phyloP scores from a whole-genome alignment of 2,888 invertebrate genomes.

The Spodoptera exigua region DNA sequence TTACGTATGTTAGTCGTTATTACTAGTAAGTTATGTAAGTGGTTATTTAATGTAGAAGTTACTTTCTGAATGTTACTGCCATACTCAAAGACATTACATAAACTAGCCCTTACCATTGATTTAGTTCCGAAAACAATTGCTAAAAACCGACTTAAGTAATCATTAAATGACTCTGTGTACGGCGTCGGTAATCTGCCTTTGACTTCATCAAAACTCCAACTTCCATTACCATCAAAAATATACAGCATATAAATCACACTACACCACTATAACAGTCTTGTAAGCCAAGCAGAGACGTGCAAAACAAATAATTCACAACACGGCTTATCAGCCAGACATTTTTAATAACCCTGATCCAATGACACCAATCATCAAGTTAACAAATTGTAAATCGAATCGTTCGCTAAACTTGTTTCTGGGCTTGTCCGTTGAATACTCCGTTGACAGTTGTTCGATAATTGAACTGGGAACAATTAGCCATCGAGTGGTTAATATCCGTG shows the following conservation, averaged over 20 bases:
- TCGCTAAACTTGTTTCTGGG: slow-evolving; percentile 73
- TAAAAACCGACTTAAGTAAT: too few species aligned
- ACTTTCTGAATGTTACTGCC: too few species aligned
- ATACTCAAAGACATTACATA: too few species aligned
- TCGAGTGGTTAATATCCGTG: slow-evolving; percentile 87
- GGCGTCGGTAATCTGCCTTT: too few species aligned
- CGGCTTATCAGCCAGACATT: slow-evolving; percentile 2
- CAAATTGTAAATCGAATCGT: slow-evolving; percentile 67
- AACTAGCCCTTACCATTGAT: too few species aligned
- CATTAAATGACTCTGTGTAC: too few species aligned
- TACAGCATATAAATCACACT: not conserved
- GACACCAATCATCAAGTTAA: slow-evolving; percentile 55
- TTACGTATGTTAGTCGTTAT: too few species aligned
- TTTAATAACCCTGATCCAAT: slow-evolving; percentile 26
- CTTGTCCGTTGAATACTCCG: slow-evolving; percentile 69
- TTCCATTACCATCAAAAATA: too few species aligned
- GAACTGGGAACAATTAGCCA: slow-evolving; percentile 87
- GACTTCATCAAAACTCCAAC: too few species aligned
- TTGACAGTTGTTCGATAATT: slow-evolving; percentile 87
- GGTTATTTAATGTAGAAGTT: too few species aligned
- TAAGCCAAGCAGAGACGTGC: not conserved
- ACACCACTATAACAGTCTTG: not conserved
- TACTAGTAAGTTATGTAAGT: too few species aligned
- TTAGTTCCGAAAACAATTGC: too few species aligned
- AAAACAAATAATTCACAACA: slow-evolving; percentile 2